These are phyloP conservation scores for Drosophila pseudoobscura DNA, from an alignment of 1,140 invertebrate species.

Conservation along the genomic window DNA sequence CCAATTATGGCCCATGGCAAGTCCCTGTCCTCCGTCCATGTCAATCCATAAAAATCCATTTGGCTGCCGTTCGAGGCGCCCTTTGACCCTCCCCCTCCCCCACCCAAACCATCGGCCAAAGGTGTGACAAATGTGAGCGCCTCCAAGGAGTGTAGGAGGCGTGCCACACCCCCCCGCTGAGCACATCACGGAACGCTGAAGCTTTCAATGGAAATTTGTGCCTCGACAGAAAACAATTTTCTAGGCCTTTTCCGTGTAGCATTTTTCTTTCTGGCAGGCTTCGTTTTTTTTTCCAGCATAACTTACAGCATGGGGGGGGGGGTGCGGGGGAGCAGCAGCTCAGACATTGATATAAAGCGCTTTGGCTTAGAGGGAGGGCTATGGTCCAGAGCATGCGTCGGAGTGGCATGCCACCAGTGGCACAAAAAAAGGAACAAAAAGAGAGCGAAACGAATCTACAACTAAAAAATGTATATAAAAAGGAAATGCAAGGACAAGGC, in stretches of 20 bases:
- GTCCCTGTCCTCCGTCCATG: conserved; percentile 57
- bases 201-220: conserved; percentile 78
- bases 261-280: conserved; percentile 23
- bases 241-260: conserved; percentile 48
- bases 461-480: conserved; percentile 80
- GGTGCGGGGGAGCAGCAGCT: conserved; percentile 53
- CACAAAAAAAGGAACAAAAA: conserved; percentile 47
- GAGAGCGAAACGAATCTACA: conserved; percentile 38
- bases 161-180: conserved; percentile 48
- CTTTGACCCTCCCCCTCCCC: conserved; percentile 1
- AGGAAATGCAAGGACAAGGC: conserved; percentile 73
- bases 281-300: conserved; percentile 63
- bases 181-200: conserved; percentile 80
- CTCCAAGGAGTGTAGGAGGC: conserved; percentile 38
- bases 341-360: conserved; percentile 77
- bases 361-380: conserved; percentile 9
- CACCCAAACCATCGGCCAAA: conserved; percentile 15
- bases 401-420: conserved; percentile 15
- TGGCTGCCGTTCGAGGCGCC: conserved; percentile 29
- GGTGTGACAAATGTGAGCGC: conserved; percentile 78
- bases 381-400: conserved; percentile 65
- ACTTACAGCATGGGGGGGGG: conserved; percentile 61
- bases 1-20: conserved; percentile 63
- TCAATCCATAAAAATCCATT: conserved; percentile 82
- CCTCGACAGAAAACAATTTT: conserved; percentile 73